Evolutionary conservation across 2,888 invertebrate species (phyloP).

Genomic region (Lepidochrysops patricia): DNA sequence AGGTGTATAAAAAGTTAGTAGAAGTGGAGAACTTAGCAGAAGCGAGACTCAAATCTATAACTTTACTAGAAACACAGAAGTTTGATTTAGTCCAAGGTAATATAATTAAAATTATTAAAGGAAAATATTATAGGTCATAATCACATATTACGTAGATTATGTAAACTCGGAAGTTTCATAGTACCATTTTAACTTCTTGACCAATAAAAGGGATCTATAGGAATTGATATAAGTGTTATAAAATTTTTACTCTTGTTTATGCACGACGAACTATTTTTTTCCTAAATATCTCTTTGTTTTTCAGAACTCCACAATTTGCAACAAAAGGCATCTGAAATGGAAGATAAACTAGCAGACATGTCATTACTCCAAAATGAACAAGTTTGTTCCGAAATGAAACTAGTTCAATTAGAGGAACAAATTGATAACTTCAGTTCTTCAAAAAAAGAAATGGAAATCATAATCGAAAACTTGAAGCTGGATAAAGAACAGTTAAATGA

Average conservation of each 20-base stretch:
- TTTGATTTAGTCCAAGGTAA: constrained; percentile 78
- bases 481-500: constrained; percentile 72
- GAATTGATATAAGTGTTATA: no score
- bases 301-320: constrained; percentile 72
- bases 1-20: constrained; percentile 61
- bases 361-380: constrained; percentile 78
- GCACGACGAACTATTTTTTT: no score
- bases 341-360: constrained; percentile 75
- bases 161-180: no score
- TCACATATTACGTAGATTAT: background rate
- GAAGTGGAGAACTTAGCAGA: constrained; percentile 68
- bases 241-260: no score
- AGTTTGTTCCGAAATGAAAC: constrained; percentile 85
- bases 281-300: constrained; percentile 30
- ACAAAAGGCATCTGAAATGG: constrained; percentile 76
- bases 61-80: constrained; percentile 78
- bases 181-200: no score
- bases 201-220: no score
- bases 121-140: background rate
- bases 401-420: constrained; percentile 86
- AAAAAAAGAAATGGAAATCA: constrained; percentile 61
- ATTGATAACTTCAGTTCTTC: constrained; percentile 73
- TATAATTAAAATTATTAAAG: background rate
- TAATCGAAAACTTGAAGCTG: constrained; percentile 62
- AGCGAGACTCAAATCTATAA: constrained; percentile 73